phyloP scores from a whole-genome alignment of 2,113 vertebrate genomes.

The Oriolus oriolus region DNA sequence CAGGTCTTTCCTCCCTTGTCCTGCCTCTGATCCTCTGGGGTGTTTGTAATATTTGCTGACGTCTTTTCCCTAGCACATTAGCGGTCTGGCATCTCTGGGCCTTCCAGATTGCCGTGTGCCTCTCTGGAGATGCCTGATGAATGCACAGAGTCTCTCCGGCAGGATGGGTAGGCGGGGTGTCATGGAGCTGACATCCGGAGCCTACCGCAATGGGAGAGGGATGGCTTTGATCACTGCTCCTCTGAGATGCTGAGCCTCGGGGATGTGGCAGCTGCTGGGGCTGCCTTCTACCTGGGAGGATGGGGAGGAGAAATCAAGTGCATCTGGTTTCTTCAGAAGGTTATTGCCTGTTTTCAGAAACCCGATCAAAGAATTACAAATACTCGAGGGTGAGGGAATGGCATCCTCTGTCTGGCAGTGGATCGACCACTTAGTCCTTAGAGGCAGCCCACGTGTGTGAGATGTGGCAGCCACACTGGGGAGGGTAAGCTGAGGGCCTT shows the following conservation, averaged over 20 bases:
- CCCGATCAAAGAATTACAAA: background rate
- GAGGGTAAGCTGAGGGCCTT: background rate
- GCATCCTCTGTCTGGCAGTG: background rate
- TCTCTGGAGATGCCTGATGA: slow-evolving; percentile 52
- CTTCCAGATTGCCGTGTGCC: slow-evolving; percentile 44
- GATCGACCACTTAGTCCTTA: background rate
- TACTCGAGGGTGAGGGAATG: background rate
- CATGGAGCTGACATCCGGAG: slow-evolving; percentile 36
- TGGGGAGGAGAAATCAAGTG: background rate
- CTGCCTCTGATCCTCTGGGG: background rate
- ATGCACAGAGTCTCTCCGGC: slow-evolving; percentile 18
- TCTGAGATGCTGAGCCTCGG: background rate
- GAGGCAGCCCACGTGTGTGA: accelerated
- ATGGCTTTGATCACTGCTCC: slow-evolving; percentile 42
- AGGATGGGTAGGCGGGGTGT: slow-evolving; percentile 43
- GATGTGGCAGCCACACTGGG: background rate
- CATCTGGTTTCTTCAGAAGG: background rate
- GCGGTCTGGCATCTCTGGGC: slow-evolving; percentile 42
- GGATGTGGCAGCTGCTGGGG: slow-evolving; percentile 27
- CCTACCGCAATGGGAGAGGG: background rate
- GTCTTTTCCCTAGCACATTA: slow-evolving; percentile 27
- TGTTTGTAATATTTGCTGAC: background rate
- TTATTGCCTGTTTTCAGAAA: background rate
- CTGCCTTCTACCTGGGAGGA: background rate
- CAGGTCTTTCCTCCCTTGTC: slow-evolving; percentile 21